Evolutionary conservation across 2,113 vertebrate species (phyloP), one percentile per base, ranked within the genome.

Genomic region (Jacana jacana): DNA sequence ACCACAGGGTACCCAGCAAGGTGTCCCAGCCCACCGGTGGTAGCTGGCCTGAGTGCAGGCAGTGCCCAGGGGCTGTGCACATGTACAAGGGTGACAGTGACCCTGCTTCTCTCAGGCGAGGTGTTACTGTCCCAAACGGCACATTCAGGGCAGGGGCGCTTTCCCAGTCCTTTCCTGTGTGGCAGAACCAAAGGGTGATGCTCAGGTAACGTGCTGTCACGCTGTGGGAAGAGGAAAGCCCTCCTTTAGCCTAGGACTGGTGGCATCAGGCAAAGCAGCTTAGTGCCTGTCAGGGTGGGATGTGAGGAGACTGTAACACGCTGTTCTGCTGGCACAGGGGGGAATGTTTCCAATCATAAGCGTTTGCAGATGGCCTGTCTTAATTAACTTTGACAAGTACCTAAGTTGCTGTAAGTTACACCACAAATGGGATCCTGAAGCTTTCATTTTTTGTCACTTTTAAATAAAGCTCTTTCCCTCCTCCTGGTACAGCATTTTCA

Each of bases 381-480:
- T 88, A 91, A 96, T 96, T 92, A 96, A 86, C 69, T 93, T 81
- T 95, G 93, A 93, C 94, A 95, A 97, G 86, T 95, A 95, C 89
- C 89, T 95, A 95, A 91, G 91, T 87, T 96, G 76, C 77, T 92
- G 37, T 31, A 71, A 96, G 86, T 92, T 95, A 61, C 54, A 44
- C 86, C 86, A 89, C 95, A 96, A 95, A 89, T 49, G 48, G 63
- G 73, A 92, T 96, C 58, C 63, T 66, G 92, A 78, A 89, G 81
- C 60, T 90, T 97, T 93, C n/a, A 13, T 33, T 83, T 90, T 89
- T 65, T 94, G 71, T 72, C 88, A 35, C 69, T 88, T 96, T 90
- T 83, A 94, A 90, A 73, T 73, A 69, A 81, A 92, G 65, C 6
- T 72, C 86, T 91, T 86, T 27, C 70, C n/a, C 57, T 93, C 70